Base-by-base conservation (phyloP, 2,797 vertebrate genomes). In the Synaphobranchus kaupii region DNA sequence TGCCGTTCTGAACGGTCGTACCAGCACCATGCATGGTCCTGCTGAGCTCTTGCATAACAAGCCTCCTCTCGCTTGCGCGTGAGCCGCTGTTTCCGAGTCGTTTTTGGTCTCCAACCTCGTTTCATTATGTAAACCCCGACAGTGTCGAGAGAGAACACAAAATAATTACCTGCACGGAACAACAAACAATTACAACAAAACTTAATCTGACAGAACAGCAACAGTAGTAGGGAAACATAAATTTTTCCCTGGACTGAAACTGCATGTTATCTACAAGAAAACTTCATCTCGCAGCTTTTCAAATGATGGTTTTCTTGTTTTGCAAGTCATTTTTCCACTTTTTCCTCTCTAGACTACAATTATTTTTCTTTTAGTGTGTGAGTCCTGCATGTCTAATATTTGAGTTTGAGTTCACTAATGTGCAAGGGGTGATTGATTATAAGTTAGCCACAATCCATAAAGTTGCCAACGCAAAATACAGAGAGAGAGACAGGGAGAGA, bases 71-170 rank as follows among this genome's bases (percentile, higher is more conserved):
- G 54, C 31, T 60, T 63, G 28, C 25, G 39, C n/a, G 4, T 1
- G 87, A 85, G 50, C 84, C 89, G 86, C 88, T 84, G 89, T 87
- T 88, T 88, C 52, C 73, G 88, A 86, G 86, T 15, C 73, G 87
- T 88, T 90, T 90, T 78, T 48, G 85, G 84, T 89, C 66, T 90
- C 90, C 90, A 91, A 91, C 90, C 88, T 91, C 88, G 88, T 90
- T 84, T 91, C 88, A 88, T 92, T 92, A 90, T 90, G 87, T 87
- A 91, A 90, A 93, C 87, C 87, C 86, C 90, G 90, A 92, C 88
- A 92, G 91, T 88, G 90, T 89, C n/a, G 58, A 85, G 0, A 80
- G 7, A 56, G 88, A 44, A 17, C 50, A 68, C 82, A 90, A 86
- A 89, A 58, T 54, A 83, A 76, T 86, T 83, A 83, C 48, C 28